These are phyloP conservation scores for Anolis apletophallus DNA, from an alignment of 2,797 vertebrate genomes.

Conservation along the genomic window DNA sequence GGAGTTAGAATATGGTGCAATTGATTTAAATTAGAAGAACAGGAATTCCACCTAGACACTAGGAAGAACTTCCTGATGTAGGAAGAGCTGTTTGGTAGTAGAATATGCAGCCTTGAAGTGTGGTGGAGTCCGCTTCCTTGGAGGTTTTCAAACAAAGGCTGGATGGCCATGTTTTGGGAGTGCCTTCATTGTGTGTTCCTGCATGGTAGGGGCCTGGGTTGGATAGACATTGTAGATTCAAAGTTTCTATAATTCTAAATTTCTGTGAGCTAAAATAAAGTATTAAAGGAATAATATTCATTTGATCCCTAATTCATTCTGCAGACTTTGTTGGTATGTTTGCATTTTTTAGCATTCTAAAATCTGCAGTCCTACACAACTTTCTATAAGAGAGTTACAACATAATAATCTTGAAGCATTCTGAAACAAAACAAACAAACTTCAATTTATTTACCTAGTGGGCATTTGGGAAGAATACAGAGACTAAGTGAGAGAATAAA, in stretches of 20 bases:
- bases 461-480: background rate
- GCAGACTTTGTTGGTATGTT: background rate
- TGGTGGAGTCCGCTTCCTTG: no score
- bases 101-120: no score
- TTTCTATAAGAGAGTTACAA: background rate
- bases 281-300: background rate
- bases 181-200: background rate
- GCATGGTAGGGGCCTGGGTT: no score
- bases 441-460: background rate
- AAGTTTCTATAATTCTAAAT: background rate
- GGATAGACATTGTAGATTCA: no score
- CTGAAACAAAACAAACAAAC: background rate
- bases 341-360: background rate
- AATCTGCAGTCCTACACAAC: background rate
- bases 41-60: no score
- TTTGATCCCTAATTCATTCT: background rate
- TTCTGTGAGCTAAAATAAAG: background rate
- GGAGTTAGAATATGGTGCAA: no score
- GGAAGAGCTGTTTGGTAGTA: no score
- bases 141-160: no score
- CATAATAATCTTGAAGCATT: background rate
- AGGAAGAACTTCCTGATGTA: no score
- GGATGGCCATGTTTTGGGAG: no score
- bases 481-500: background rate
- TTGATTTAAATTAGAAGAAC: no score